Evolutionary conservation across 2,888 invertebrate genomes (phyloP), one percentile per base, ranked within the genome.

Genomic region (Xestia c-nigrum): DNA sequence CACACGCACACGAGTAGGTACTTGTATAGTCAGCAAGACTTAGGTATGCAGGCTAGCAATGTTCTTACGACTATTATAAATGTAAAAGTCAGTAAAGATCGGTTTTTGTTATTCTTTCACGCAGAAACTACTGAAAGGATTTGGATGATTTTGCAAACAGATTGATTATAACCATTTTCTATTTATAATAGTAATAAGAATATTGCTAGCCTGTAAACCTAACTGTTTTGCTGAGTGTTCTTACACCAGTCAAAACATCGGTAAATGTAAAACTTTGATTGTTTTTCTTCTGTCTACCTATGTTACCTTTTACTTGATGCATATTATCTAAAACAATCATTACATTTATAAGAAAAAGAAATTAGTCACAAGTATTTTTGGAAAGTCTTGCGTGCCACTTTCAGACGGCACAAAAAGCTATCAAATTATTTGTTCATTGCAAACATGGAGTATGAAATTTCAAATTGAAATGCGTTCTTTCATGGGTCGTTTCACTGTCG

Each of bases 351-450:
- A 52, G 40, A 57, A 61, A 66, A 64, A 47, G 0, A 64, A 71
- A 64, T 46, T 40, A 55, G 67, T 55, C 52, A n/a, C 47, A 79
- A 74, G 40, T 66, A 61, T 71, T 85, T 76, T 74, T 67, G 63
- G 74, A 83, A 83, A 85, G 80, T 80, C 72, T 43, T 64, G 40
- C 24, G 65, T 66, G 63, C 75, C 46, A 66, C 61, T 73, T 77
- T 80, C n/a, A 67, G 24, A 66, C 61, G 1, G 59, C 63, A 68
- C 68, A 75, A 79, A 78, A 79, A 57, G 63, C 79, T 70, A 70
- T 79, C 46, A 74, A 64, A 72, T 76, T 61, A 63, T 75, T 81
- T 73, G 52, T 66, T 63, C 38, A 68, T 55, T 74, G 66, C 31
- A 64, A 70, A 64, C 59, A 61, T 31, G 46, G 67, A 61, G 57